A percentile compares a stretch with the other conserved stretches of the same genome.
These are phyloP conservation scores for Sinelater perroti DNA, from an alignment of 2,888 invertebrate species.

Conservation along the genomic window DNA sequence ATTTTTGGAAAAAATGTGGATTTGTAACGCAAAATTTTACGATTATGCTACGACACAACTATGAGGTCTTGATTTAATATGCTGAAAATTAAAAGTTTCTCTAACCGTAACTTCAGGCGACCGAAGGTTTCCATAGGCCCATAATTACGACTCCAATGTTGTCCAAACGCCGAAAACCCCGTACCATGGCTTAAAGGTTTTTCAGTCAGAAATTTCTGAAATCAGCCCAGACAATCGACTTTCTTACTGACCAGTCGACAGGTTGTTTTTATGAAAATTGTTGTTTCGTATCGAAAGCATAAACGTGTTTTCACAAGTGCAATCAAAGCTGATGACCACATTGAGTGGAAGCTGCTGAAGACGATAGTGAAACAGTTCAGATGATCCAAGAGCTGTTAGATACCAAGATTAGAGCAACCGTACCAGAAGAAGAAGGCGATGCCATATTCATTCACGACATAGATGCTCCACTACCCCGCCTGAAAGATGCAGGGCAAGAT, in stretches of 20 bases:
- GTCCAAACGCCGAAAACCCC: slow-evolving; percentile 99
- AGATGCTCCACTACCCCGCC: background rate
- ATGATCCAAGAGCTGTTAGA: slow-evolving; percentile 99
- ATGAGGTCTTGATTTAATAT: slow-evolving; percentile 38
- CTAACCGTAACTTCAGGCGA: slow-evolving; percentile 18
- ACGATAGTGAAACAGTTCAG: slow-evolving; percentile 95
- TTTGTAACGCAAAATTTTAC: slow-evolving; percentile 23
- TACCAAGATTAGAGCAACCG: slow-evolving; percentile 96
- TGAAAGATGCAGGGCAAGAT: background rate
- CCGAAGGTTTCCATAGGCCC: slow-evolving; percentile 18
- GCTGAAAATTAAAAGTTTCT: slow-evolving; percentile 15
- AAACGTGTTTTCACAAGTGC: slow-evolving; percentile 95
- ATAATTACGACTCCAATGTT: slow-evolving; percentile 33
- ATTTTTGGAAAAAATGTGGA: too few species aligned
- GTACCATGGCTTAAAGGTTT: slow-evolving; percentile 96
- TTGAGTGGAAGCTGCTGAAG: slow-evolving; percentile 94
- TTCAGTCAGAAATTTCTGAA: slow-evolving; percentile 89
- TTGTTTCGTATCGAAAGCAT: slow-evolving; percentile 96
- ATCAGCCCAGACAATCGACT: slow-evolving; percentile 88
- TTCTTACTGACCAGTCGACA: slow-evolving; percentile 82
- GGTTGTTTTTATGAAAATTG: slow-evolving; percentile 84
- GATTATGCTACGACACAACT: slow-evolving; percentile 39
- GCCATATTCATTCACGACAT: background rate
- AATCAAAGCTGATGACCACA: slow-evolving; percentile 90
- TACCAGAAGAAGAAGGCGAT: slow-evolving; percentile 94